Conservation (phyloP, 2,797 vertebrate genomes). For the Acrocephalus scirpaceus region DNA sequence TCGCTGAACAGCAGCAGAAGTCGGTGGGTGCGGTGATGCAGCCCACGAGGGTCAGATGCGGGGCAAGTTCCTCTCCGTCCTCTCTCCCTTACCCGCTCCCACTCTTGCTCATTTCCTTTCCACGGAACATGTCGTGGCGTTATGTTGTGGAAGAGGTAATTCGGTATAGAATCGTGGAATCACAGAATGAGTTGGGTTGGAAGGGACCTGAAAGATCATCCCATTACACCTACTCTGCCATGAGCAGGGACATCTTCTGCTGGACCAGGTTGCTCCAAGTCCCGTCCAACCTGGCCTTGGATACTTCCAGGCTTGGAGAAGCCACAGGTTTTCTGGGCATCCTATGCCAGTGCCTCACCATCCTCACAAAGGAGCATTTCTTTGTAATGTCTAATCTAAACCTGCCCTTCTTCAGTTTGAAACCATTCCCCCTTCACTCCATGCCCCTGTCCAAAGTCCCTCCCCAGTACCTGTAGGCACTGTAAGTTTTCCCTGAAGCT, state of each 20-base stretch:
- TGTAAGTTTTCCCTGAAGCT: background rate
- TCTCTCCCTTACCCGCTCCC: no score
- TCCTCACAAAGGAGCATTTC: background rate
- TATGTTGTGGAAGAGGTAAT: background rate
- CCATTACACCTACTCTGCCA: background rate
- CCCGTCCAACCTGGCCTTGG: rapidly evolving
- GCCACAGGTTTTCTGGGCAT: background rate
- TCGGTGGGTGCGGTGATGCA: background rate
- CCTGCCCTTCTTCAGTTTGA: background rate
- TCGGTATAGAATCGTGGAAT: background rate
- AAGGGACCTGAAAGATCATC: background rate
- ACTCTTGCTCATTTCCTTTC: background rate
- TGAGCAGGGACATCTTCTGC: background rate
- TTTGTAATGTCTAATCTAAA: background rate
- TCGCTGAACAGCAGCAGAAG: background rate
- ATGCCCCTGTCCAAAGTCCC: no score
- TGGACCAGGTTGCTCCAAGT: background rate
- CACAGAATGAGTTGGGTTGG: background rate
- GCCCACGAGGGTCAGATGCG: background rate
- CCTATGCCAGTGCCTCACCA: background rate
- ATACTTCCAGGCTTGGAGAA: background rate
- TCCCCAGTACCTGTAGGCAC: background rate
- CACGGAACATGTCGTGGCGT: background rate
- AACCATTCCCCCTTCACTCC: background rate
- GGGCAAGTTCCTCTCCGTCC: background rate